Conservation (phyloP, 2,888 invertebrate genomes). For the Homarus gammarus region DNA sequence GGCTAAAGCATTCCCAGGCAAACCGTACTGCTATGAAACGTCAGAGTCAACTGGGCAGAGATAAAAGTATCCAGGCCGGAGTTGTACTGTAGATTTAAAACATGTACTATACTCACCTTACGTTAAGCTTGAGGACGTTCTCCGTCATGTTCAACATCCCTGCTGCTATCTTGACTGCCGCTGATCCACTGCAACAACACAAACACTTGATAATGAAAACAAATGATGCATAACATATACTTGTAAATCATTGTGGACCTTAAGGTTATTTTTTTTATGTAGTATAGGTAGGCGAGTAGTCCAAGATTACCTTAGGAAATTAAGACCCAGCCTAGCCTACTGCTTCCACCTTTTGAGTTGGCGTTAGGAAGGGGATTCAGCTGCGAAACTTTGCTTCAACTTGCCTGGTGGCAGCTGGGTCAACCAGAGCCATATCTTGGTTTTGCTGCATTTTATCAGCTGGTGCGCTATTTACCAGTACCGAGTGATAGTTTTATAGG, state of each 20-base stretch:
- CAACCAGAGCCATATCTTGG: too few species aligned
- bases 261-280: not conserved
- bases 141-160: conserved; percentile 7
- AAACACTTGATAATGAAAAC: not conserved
- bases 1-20: not conserved
- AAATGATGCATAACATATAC: not conserved
- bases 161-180: not conserved
- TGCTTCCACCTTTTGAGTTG: too few species aligned
- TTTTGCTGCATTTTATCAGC: too few species aligned
- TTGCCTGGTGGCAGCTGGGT: too few species aligned
- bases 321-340: too few species aligned
- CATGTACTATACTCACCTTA: conserved; percentile 3
- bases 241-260: not conserved
- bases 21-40: too few species aligned
- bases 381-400: too few species aligned
- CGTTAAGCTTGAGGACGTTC: conserved; percentile 7
- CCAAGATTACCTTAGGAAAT: too few species aligned
- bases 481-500: too few species aligned
- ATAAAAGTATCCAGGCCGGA: not conserved
- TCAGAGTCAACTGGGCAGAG: not conserved
- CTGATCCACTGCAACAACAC: not conserved
- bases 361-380: too few species aligned
- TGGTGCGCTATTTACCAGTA: too few species aligned
- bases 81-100: not conserved
- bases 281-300: not conserved